phyloP scores from a whole-genome alignment of 2,888 invertebrate species.

The Hypercompe scribonia region DNA sequence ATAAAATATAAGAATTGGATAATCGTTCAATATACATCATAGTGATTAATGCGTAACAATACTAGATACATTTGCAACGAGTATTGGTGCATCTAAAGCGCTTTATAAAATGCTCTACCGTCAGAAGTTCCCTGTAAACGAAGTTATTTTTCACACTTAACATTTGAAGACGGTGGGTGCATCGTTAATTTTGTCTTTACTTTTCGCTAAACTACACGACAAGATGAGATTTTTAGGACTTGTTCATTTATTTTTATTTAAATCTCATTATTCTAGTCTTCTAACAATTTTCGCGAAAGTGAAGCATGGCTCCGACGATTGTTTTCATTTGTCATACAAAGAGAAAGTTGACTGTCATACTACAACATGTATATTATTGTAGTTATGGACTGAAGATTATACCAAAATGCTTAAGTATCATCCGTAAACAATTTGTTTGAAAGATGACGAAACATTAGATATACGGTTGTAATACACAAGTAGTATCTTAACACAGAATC shows the following conservation, averaged over 20 bases:
- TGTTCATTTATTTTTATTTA: too few relatives aligned
- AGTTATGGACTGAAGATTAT: not conserved
- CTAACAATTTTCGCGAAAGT: slow-evolving; percentile 54
- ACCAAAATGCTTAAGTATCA: not conserved
- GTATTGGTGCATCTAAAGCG: not conserved
- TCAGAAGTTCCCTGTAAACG: not conserved
- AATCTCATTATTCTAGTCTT: slow-evolving; percentile 2
- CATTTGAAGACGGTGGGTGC: not conserved
- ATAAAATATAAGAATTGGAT: not conserved
- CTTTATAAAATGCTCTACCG: not conserved
- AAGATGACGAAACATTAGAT: not conserved
- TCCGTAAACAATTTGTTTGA: not conserved
- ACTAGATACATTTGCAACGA: not conserved
- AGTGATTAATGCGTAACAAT: not conserved
- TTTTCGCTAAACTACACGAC: not conserved
- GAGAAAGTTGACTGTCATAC: slow-evolving; percentile 33
- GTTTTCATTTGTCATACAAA: slow-evolving; percentile 21
- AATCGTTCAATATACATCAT: not conserved
- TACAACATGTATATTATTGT: not conserved
- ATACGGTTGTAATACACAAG: not conserved
- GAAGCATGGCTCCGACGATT: slow-evolving; percentile 42
- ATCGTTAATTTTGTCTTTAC: not conserved
- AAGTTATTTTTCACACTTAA: not conserved
- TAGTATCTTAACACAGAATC: not conserved
- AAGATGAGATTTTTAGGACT: too few relatives aligned